Percentiles rank a stretch among this genome's conserved stretches.
Conservation (phyloP, 2,888 invertebrate genomes). For the Falcaria lacertinaria region DNA sequence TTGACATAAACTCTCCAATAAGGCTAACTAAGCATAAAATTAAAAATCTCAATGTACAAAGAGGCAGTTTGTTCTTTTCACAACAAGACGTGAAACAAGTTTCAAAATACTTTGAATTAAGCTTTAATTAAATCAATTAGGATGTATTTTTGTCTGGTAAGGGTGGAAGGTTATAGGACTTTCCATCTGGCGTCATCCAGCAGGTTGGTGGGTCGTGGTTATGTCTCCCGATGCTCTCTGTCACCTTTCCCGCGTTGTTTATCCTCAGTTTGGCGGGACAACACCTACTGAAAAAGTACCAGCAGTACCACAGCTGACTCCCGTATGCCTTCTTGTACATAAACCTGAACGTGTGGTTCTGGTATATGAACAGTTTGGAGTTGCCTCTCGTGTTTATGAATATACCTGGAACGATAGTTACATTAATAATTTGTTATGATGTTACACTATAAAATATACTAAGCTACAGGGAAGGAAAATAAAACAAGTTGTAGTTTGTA, state of each 20-base stretch:
- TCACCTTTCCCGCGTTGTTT: constrained; percentile 67
- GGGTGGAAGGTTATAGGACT: constrained; percentile 66
- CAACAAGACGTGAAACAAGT: constrained; percentile 25
- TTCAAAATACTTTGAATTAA: constrained; percentile 39
- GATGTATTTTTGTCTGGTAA: constrained; percentile 50
- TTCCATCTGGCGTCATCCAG: constrained; percentile 75
- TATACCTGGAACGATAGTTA: constrained; percentile 59
- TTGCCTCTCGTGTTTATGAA: constrained; percentile 74
- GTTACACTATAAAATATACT: constrained; percentile 2
- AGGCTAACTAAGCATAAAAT: constrained; percentile 20
- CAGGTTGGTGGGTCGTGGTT: constrained; percentile 73
- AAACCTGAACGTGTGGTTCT: constrained; percentile 74
- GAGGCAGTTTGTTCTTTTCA: constrained; percentile 37
- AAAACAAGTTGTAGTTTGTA: constrained; percentile 19
- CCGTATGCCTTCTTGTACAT: constrained; percentile 76
- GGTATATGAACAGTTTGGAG: constrained; percentile 72
- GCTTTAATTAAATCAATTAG: constrained; percentile 18
- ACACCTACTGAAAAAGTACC: constrained; percentile 74
- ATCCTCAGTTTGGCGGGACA: constrained; percentile 71
- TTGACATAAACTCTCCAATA: constrained; percentile 16
- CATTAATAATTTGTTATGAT: constrained; percentile 18
- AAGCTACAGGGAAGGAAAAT: constrained; percentile 35
- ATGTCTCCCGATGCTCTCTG: constrained; percentile 68
- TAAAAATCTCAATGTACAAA: constrained; percentile 39
- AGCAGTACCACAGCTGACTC: constrained; percentile 75